Base-by-base conservation (phyloP, 2,113 vertebrate species). In the Arenaria interpres region DNA sequence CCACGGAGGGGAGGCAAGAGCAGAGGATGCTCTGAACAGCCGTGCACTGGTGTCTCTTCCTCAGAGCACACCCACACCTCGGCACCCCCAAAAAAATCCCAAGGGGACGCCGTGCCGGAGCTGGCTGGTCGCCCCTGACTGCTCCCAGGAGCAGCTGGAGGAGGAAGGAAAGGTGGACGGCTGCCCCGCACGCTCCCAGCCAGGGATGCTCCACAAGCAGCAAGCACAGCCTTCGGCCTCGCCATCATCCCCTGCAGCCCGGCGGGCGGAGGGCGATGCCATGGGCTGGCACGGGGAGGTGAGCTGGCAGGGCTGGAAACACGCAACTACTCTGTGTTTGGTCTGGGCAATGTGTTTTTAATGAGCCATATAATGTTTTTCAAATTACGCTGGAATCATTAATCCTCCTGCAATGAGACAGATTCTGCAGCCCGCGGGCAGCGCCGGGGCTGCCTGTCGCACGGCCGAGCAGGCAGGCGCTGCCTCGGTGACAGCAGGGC, bases 401-500 rank as follows among this genome's bases (percentile, higher is more conserved):
- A 94, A 97, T 97, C 96, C 96, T 96, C 89, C 96, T 54, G 67
- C 33, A 97, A 90, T 22, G 93, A 98, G 96, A 95, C 95, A 81
- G 91, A 96, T 71, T 35, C 80, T 4, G 41, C 50, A 27, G 93
- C 88, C 87, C 89, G 68, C 71, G 32, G 93, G 92, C 85, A 32
- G 63, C 1, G 2, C 78, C 19, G 27, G 81, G 14, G 69, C 59
- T 14, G 90, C 91, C 93, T 74, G 56, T 86, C 88, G 90, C 63
- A 41, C 28, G 14, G 57, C 63, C 35, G 11, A 84, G 88, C 63
- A 28, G 72, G 48, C 39, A 56, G 75, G 59, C 6, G 17, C 78
- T 88, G 72, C 90, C 50, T 45, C 24, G 81, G 15, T 22, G 77
- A 8, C 50, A 14, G 8, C 1, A 3, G 74, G 60, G 59, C 14